These are phyloP conservation scores for Sebastolobus alascanus DNA, from an alignment of 2,797 vertebrate genomes.

Conservation along the genomic window DNA sequence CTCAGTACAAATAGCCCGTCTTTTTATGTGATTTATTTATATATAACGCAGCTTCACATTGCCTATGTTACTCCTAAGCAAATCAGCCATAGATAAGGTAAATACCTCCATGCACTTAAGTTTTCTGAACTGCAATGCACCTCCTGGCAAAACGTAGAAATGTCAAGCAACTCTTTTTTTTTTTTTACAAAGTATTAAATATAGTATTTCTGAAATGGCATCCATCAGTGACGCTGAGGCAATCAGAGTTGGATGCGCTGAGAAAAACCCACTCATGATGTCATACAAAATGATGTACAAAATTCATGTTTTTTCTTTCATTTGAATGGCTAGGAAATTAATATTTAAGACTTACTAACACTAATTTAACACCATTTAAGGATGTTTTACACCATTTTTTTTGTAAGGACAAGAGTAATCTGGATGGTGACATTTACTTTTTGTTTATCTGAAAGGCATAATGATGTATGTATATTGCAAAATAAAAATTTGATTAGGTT, in stretches of 20 bases:
- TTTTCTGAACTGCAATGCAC: neutral
- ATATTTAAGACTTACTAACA: neutral
- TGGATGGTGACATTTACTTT: neutral
- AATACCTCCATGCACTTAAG: neutral
- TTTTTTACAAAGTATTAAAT: too few species aligned
- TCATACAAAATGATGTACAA: neutral
- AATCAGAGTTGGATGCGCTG: too few species aligned
- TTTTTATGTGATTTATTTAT: slow-evolving; percentile 33
- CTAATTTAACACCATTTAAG: neutral
- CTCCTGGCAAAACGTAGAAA: neutral
- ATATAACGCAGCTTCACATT: slow-evolving; percentile 7
- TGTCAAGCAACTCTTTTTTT: neutral
- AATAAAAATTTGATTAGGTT: neutral
- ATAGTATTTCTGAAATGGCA: neutral
- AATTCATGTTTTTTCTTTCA: neutral
- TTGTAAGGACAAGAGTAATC: neutral
- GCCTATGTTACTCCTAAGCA: neutral
- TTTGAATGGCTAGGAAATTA: neutral
- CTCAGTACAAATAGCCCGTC: slow-evolving; percentile 2
- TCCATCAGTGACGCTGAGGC: neutral
- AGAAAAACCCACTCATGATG: neutral
- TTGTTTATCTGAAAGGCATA: neutral
- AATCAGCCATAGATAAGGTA: neutral
- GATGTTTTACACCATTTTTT: neutral
- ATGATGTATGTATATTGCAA: neutral